A percentile compares a stretch with the other conserved stretches of the same genome.
Conservation (phyloP, 2,797 vertebrate species). For the Rhinoraja longicauda region DNA sequence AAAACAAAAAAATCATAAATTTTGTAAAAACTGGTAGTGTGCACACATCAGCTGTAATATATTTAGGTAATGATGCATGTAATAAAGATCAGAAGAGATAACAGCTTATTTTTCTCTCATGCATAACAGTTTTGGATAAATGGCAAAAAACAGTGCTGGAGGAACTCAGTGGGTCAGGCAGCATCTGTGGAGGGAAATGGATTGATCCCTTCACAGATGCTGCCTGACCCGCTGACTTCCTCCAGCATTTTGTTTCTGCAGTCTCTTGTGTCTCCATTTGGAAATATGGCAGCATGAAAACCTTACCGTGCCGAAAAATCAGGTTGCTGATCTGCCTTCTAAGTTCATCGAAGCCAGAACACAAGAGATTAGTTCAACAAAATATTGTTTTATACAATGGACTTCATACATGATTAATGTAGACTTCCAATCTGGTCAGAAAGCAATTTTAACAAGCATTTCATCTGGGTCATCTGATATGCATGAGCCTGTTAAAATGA, state of each 20-base stretch:
- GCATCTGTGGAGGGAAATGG: no score
- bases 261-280: background rate
- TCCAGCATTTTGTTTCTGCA: no score
- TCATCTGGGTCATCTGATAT: background rate
- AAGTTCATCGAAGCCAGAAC: background rate
- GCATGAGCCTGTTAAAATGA: background rate
- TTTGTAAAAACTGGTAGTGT: background rate
- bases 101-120: background rate
- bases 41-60: background rate
- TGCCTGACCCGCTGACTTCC: no score
- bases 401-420: background rate
- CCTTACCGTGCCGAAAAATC: conserved; percentile 15
- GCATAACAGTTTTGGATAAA: background rate
- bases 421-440: background rate
- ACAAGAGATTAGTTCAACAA: background rate
- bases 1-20: background rate
- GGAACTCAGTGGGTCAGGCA: no score
- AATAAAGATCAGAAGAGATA: background rate
- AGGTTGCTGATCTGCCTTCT: background rate
- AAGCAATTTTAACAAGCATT: background rate
- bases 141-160: no score
- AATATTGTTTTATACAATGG: background rate
- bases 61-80: background rate
- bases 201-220: no score
- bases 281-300: background rate